phyloP scores from a whole-genome alignment of 2,113 vertebrate genomes.

The Barnardius zonarius region DNA sequence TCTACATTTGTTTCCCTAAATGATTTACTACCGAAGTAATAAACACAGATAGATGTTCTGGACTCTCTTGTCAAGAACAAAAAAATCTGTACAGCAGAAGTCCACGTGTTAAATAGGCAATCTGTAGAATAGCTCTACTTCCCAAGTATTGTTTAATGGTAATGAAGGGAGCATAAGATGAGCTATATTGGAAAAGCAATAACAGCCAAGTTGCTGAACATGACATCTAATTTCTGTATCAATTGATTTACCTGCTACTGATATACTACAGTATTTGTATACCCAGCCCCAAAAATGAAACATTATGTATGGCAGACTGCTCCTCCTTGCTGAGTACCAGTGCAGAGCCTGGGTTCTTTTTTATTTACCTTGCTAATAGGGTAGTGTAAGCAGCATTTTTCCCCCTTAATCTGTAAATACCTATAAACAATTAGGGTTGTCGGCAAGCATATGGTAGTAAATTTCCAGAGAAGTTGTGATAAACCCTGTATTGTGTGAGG shows the following conservation, averaged over 20 bases:
- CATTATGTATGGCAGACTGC: neutral
- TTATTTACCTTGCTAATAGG: neutral
- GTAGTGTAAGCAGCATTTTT: neutral
- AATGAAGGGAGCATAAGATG: conserved; percentile 23
- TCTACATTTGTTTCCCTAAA: neutral
- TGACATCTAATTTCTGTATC: conserved; percentile 59
- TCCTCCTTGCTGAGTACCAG: neutral
- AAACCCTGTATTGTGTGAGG: neutral
- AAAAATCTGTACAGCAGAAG: neutral
- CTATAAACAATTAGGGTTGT: neutral
- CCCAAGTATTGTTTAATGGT: conserved; percentile 46
- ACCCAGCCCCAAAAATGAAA: neutral
- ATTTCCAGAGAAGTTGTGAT: neutral
- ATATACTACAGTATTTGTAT: neutral
- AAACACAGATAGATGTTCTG: neutral
- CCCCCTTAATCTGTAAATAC: neutral
- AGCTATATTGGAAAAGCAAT: conserved; percentile 65
- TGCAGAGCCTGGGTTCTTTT: neutral
- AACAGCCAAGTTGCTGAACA: conserved; percentile 44
- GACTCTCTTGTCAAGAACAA: neutral
- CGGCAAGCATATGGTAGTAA: neutral
- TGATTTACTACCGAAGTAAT: conserved; percentile 12
- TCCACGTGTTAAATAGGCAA: conserved; percentile 30
- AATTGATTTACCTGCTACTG: conserved; percentile 57
- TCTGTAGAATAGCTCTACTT: conserved; percentile 9